These are phyloP conservation scores for Crocodylus rhombifer DNA, from an alignment of 2,797 vertebrate species.

Conservation along the genomic window DNA sequence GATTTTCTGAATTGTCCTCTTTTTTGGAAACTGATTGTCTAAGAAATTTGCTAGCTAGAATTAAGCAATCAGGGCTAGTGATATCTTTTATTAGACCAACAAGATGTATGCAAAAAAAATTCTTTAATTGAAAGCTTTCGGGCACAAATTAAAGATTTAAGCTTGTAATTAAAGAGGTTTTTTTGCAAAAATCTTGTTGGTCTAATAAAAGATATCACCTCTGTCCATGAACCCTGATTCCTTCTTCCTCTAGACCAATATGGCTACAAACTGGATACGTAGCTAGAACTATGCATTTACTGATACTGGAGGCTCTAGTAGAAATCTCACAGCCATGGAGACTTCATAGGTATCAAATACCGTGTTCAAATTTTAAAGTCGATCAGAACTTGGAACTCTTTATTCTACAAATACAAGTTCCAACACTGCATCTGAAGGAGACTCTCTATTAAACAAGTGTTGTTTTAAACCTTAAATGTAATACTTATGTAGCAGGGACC, in stretches of 20 bases:
- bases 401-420: neutral
- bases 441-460: neutral
- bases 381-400: neutral
- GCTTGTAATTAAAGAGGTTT: too few species aligned
- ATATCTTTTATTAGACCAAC: too few species aligned
- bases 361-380: neutral
- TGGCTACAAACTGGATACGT: neutral
- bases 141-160: too few species aligned
- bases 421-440: neutral
- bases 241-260: too few species aligned
- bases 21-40: neutral
- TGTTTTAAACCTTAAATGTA: accelerated
- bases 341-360: neutral
- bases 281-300: neutral
- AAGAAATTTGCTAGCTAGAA: too few species aligned
- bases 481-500: neutral
- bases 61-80: too few species aligned
- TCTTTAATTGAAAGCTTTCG: too few species aligned
- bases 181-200: too few species aligned
- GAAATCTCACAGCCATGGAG: neutral
- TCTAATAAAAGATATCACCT: too few species aligned
- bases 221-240: too few species aligned
- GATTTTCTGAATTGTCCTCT: neutral
- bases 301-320: neutral
- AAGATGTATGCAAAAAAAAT: too few species aligned